Evolutionary conservation across 2,797 vertebrate genomes (phyloP).

Genomic region (Hippoglossus hippoglossus): DNA sequence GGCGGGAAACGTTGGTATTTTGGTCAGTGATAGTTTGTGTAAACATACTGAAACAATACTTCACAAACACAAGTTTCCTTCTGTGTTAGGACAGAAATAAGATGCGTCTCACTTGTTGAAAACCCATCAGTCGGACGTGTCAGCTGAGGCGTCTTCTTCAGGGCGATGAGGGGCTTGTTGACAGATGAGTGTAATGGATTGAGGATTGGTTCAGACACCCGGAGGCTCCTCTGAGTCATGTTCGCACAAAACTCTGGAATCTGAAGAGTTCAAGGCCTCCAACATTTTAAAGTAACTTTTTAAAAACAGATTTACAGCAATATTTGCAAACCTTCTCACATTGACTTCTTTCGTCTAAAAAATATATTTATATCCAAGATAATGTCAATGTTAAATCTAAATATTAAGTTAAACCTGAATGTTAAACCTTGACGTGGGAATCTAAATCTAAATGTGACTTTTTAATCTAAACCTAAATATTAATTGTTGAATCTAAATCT

Average conservation of each 20-base stretch:
- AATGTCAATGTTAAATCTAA: too few relatives aligned
- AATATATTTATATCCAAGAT: too few relatives aligned
- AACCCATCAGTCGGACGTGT: conserved; percentile 15
- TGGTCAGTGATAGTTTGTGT: not conserved
- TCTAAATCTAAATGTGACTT: too few relatives aligned
- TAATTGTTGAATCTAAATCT: too few relatives aligned
- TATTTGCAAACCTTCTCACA: too few relatives aligned
- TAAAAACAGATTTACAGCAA: too few relatives aligned
- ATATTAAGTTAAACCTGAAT: too few relatives aligned
- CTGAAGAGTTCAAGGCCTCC: too few relatives aligned
- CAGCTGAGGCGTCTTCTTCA: not conserved
- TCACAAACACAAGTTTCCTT: conserved; percentile 12
- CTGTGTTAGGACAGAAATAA: conserved; percentile 21
- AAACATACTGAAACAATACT: conserved; percentile 30
- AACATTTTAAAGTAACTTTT: too few relatives aligned
- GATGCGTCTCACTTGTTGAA: conserved; percentile 15
- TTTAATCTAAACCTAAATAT: too few relatives aligned
- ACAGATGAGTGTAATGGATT: conserved; percentile 23
- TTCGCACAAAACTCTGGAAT: not conserved
- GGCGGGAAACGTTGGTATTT: conserved; percentile 28
- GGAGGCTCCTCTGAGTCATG: not conserved
- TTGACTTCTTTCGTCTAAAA: too few relatives aligned
- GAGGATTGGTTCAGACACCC: conserved; percentile 6
- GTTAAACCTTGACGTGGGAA: too few relatives aligned
- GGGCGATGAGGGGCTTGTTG: conserved; percentile 1